Base-by-base conservation (phyloP, 2,113 vertebrate genomes). In the Sapayoa aenigma region DNA sequence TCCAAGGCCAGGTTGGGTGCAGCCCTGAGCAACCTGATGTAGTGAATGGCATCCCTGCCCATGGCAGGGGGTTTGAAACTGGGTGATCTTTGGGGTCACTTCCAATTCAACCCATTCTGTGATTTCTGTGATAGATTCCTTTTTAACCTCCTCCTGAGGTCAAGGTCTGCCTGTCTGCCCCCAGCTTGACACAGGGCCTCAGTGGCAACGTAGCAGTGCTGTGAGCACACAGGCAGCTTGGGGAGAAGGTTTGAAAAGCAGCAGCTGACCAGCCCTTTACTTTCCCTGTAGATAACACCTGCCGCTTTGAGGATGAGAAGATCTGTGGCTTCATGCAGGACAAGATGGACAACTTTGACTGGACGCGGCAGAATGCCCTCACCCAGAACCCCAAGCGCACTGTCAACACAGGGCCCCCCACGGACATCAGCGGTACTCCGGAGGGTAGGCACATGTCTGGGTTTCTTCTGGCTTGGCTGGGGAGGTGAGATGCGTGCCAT, bases 311-410 rank as follows among this genome's bases (percentile, higher is more conserved):
- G 94, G 99, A 99, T 1, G 98, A 99, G 75, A 98, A 98, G 81
- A 99, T 99, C 82, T 99, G 99, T 4, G 99, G 99, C 73, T 99
- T 99, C 87, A 96, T 98, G 84, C 99, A 99, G 97, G 99, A 99
- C 92, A 98, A 98, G 47, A 98, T 98, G 33, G 99, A 99, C 87
- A 97, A 98, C 75, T 99, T 99, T n/a, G 99, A 99, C 94, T 99
- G 99, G 99, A 99, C 98, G 0, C 98, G 99, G 72, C 99, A 99
- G 97, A 99, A 99, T 3, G 98, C 98, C 63, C 96, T 99, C 93
- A 99, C 98, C 3, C 98, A 99, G 97, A 99, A 99, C 94, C 98
- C 99, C 52, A 99, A 99, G 85, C 98, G 99, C 59, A 99, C 99
- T 0, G 98, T 99, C 56, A 99, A 99, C 84, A 99, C 99, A 0